A percentile compares a stretch with the other conserved stretches of the same genome.
phyloP scores from a whole-genome alignment of 2,888 invertebrate species.

The Papilio elwesi region DNA sequence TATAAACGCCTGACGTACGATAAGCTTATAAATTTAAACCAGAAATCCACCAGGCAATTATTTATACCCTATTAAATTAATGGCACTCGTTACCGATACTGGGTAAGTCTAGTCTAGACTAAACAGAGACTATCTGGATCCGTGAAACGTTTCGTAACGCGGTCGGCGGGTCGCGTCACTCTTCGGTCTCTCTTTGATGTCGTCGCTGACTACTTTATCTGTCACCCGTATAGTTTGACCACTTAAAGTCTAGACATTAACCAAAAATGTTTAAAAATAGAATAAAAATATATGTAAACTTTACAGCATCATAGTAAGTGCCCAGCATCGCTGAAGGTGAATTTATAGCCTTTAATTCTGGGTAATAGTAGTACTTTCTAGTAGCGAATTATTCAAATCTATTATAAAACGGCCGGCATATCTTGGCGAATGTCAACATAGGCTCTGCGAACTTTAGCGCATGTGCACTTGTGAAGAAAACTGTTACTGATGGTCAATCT shows the following conservation, averaged over 20 bases:
- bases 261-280: neutral
- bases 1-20: neutral
- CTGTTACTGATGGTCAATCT: too few relatives aligned
- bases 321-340: too few relatives aligned
- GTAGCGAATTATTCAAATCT: too few relatives aligned
- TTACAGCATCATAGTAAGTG: too few relatives aligned
- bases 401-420: too few relatives aligned
- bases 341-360: too few relatives aligned
- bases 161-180: conserved; percentile 44
- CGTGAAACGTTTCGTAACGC: conserved; percentile 42
- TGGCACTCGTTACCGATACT: neutral
- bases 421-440: too few relatives aligned
- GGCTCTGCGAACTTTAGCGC: too few relatives aligned
- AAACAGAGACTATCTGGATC: conserved; percentile 1
- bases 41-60: neutral
- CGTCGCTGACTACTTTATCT: conserved; percentile 59
- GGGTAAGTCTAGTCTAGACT: conserved; percentile 14
- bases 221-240: conserved; percentile 54
- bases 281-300: too few relatives aligned
- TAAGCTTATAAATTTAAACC: neutral
- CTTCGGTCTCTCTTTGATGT: conserved; percentile 65
- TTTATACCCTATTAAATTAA: conserved; percentile 9
- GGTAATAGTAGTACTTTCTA: too few relatives aligned
- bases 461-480: too few relatives aligned
- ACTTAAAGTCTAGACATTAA: conserved; percentile 45